Conservation (phyloP, 2,113 vertebrate species). For the Odocoileus hemionus region DNA sequence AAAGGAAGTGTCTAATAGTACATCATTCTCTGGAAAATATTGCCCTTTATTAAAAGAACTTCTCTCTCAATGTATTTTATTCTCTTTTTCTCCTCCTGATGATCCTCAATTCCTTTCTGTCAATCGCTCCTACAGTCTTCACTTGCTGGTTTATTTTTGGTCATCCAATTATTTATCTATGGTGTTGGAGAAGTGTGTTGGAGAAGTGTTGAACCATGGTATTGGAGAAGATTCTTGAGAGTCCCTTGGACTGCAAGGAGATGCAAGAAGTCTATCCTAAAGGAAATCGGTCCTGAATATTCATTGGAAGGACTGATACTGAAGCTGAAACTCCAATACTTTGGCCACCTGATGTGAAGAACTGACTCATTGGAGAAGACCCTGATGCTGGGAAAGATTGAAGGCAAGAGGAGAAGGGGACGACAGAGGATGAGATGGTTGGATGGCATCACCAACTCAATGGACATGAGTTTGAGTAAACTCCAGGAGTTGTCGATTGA, state of each 20-base stretch:
- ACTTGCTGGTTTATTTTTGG: neutral
- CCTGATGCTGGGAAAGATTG: neutral
- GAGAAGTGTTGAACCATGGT: neutral
- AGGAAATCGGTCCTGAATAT: neutral
- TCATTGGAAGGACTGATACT: neutral
- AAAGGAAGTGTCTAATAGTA: neutral
- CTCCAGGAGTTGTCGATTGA: neutral
- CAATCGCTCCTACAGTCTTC: neutral
- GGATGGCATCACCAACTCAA: neutral
- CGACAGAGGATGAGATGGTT: accelerated
- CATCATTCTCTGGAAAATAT: neutral
- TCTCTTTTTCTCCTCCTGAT: neutral
- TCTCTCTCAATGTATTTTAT: neutral
- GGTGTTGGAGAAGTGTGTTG: neutral
- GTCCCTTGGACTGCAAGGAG: neutral
- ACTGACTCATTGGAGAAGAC: neutral
- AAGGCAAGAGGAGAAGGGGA: neutral
- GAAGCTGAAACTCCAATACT: neutral
- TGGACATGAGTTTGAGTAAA: neutral
- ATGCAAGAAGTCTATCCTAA: neutral
- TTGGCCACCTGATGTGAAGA: neutral
- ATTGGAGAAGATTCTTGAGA: neutral
- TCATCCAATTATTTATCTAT: neutral
- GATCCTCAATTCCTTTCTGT: neutral
- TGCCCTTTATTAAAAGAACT: neutral